Evolutionary conservation across 2,113 vertebrate genomes (phyloP).

Genomic region (Hypocryptadius cinnamomeus): DNA sequence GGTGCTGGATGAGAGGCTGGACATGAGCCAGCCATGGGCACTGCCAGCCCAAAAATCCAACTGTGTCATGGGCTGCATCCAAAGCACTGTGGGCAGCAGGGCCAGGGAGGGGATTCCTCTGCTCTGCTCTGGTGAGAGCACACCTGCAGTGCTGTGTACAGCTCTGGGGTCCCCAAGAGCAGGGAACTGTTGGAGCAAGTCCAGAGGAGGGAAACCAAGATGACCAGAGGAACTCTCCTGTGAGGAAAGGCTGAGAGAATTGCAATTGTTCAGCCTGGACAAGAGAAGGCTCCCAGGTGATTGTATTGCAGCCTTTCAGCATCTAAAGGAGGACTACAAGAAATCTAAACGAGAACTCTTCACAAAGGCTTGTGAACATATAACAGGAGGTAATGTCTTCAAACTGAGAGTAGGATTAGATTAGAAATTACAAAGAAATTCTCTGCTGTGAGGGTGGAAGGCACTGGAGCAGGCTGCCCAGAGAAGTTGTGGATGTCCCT

Average conservation of each 20-base stretch:
- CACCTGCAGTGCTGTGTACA: not conserved
- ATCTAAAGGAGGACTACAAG: not conserved
- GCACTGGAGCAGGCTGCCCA: not conserved
- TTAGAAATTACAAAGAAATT: fast-evolving
- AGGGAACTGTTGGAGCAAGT: not conserved
- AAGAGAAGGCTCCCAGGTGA: not conserved
- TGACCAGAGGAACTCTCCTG: not conserved
- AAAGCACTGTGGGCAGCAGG: not conserved
- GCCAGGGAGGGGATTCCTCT: not conserved
- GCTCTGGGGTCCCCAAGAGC: not conserved
- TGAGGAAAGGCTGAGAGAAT: not conserved
- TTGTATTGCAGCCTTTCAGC: not conserved
- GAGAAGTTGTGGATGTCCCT: not conserved
- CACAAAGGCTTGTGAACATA: not conserved
- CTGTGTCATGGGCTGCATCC: not conserved
- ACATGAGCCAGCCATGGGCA: not conserved
- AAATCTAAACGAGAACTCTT: not conserved
- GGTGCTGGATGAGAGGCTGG: not conserved
- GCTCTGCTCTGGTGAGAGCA: not conserved
- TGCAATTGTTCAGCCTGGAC: not conserved
- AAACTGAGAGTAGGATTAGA: not conserved
- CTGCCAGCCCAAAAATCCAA: not conserved
- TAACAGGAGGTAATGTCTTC: not conserved
- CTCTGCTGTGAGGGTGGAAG: not conserved
- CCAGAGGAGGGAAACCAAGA: not conserved